Evolutionary conservation across 2,888 invertebrate genomes (phyloP).

Genomic region (Tachina fera): DNA sequence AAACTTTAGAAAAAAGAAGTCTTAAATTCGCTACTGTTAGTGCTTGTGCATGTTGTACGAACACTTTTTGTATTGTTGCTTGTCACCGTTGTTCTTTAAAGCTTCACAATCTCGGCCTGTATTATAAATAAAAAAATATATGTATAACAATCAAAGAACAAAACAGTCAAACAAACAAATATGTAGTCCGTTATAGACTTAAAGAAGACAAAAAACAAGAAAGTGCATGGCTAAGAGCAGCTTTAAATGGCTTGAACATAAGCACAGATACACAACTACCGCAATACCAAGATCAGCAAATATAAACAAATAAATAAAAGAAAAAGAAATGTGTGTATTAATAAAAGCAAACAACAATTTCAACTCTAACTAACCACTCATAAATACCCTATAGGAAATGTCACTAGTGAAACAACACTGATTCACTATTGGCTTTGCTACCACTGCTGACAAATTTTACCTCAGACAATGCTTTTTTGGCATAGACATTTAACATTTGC

Average conservation of each 20-base stretch:
- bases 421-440: too few species aligned
- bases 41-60: constrained; percentile 29
- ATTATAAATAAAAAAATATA: constrained; percentile 24
- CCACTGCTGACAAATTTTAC: too few species aligned
- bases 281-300: constrained; percentile 53
- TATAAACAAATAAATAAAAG: neutral
- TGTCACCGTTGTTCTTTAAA: constrained; percentile 66
- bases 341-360: constrained; percentile 39
- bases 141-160: constrained; percentile 4
- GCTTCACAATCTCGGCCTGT: constrained; percentile 51
- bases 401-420: too few species aligned
- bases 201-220: constrained; percentile 74
- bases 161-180: constrained; percentile 31
- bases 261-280: constrained; percentile 47
- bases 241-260: constrained; percentile 61
- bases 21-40: constrained; percentile 58
- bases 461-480: too few species aligned
- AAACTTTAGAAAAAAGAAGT: constrained; percentile 48
- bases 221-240: constrained; percentile 73
- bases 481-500: too few species aligned
- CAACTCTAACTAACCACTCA: neutral
- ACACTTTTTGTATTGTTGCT: constrained; percentile 23
- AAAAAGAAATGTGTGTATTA: constrained; percentile 41
- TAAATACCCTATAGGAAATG: too few species aligned
- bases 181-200: constrained; percentile 42